Conservation (phyloP, 2,113 vertebrate species). For the Calyptommatus sinebrachiatus region DNA sequence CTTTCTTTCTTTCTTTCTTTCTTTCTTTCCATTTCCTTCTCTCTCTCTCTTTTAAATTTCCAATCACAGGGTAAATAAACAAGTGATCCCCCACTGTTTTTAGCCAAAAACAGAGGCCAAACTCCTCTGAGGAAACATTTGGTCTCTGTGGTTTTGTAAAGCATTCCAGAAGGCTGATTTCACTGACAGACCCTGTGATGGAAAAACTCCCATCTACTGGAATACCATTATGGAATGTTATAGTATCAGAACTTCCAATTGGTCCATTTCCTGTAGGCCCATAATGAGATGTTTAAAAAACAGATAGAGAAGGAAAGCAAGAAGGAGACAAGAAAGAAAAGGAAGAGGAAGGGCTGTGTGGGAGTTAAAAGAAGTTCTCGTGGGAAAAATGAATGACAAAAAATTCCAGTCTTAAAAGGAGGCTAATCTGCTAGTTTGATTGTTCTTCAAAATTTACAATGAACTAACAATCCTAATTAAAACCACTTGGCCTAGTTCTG, state of each 20-base stretch:
- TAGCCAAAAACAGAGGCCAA: conserved; percentile 79
- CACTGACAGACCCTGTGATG: conserved; percentile 73
- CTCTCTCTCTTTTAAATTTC: conserved; percentile 38
- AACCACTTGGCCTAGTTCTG: conserved; percentile 82
- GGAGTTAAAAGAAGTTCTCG: conserved; percentile 79
- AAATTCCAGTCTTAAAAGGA: conserved; percentile 81
- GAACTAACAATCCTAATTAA: conserved; percentile 86
- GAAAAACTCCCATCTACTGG: conserved; percentile 75
- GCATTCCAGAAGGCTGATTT: conserved; percentile 82
- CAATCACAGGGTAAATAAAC: conserved; percentile 78
- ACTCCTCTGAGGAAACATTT: conserved; percentile 83
- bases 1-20: conserved; percentile 26
- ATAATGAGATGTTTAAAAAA: conserved; percentile 72
- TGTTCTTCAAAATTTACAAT: conserved; percentile 84
- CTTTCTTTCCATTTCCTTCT: conserved; percentile 47
- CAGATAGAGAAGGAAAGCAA: conserved; percentile 12
- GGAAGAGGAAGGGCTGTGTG: conserved; percentile 63
- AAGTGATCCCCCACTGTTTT: conserved; percentile 77
- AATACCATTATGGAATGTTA: conserved; percentile 77
- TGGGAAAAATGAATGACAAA: conserved; percentile 83
- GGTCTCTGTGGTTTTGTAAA: conserved; percentile 85
- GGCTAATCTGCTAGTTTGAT: conserved; percentile 83
- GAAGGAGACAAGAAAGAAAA: neutral
- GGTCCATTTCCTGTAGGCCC: conserved; percentile 76
- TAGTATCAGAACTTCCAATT: conserved; percentile 77